Conservation (phyloP, 1,140 invertebrate species). For the Halictus rubicundus region DNA sequence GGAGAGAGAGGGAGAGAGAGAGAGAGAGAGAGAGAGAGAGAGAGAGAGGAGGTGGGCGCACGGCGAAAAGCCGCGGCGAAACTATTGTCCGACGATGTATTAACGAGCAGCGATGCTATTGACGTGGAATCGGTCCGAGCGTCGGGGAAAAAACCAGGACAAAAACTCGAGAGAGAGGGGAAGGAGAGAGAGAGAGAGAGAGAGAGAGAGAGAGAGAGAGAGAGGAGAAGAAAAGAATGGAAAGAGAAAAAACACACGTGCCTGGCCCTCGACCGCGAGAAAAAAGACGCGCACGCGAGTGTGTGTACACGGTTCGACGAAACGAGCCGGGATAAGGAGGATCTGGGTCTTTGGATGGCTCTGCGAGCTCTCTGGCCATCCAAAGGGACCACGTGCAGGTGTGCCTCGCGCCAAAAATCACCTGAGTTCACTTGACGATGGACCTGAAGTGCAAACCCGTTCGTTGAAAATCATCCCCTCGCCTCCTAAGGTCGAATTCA, state of each 20-base stretch:
- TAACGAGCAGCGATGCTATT: constrained; percentile 67
- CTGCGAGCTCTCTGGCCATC: neutral
- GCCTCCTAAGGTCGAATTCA: no score
- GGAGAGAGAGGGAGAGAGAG: neutral
- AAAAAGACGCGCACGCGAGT: constrained; percentile 35
- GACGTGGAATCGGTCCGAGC: constrained; percentile 63
- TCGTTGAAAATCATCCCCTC: no score
- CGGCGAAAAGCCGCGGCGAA: constrained; percentile 59
- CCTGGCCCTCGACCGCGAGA: constrained; percentile 48
- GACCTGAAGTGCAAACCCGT: no score
- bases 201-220: neutral
- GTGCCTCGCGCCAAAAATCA: no score
- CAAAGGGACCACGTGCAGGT: neutral
- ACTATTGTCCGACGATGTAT: constrained; percentile 68
- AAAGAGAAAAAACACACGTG: constrained; percentile 9
- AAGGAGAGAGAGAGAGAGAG: neutral
- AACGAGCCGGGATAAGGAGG: constrained; percentile 21
- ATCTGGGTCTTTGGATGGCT: neutral
- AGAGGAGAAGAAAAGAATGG: neutral
- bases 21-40: neutral
- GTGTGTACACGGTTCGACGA: constrained; percentile 29
- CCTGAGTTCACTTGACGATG: no score
- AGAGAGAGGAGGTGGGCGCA: constrained; percentile 29
- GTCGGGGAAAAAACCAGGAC: constrained; percentile 41
- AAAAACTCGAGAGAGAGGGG: constrained; percentile 14